phyloP scores from a whole-genome alignment of 2,888 invertebrate genomes.

The Lepidocyrtinus sp. region DNA sequence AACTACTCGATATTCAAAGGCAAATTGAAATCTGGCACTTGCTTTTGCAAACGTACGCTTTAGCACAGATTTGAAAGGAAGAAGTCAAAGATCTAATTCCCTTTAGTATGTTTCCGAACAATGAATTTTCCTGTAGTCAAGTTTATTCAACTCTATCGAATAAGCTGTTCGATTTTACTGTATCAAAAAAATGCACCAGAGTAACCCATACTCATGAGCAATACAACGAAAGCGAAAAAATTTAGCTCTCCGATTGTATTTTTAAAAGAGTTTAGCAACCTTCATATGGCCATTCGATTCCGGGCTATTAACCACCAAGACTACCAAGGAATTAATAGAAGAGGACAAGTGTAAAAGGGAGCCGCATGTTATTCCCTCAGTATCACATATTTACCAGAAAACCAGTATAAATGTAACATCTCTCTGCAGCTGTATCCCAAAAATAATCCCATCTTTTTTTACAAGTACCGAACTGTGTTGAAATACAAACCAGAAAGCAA shows the following conservation, averaged over 20 bases:
- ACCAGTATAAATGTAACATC: background rate
- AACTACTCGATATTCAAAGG: too few relatives aligned
- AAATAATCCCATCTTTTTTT: background rate
- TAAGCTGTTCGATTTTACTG: background rate
- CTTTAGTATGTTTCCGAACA: background rate
- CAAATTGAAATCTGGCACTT: too few relatives aligned
- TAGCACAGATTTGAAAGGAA: background rate
- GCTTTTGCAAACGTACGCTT: background rate
- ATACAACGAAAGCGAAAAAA: background rate
- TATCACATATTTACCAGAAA: conserved; percentile 7
- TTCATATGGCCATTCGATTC: conserved; percentile 34
- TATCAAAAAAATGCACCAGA: background rate
- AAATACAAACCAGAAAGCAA: conserved; percentile 16
- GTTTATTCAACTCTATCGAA: background rate
- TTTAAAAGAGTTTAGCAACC: background rate
- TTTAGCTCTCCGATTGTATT: background rate
- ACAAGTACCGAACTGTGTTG: background rate
- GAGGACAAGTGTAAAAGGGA: background rate
- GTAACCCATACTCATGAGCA: background rate
- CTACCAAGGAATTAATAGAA: background rate
- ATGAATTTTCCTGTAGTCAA: background rate
- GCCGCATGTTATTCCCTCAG: conserved; percentile 10
- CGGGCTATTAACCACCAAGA: conserved; percentile 45
- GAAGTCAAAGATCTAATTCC: background rate
- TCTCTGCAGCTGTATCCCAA: background rate